These are phyloP conservation scores for Takifugu rubripes DNA, from an alignment of 2,797 vertebrate genomes.

Conservation along the genomic window DNA sequence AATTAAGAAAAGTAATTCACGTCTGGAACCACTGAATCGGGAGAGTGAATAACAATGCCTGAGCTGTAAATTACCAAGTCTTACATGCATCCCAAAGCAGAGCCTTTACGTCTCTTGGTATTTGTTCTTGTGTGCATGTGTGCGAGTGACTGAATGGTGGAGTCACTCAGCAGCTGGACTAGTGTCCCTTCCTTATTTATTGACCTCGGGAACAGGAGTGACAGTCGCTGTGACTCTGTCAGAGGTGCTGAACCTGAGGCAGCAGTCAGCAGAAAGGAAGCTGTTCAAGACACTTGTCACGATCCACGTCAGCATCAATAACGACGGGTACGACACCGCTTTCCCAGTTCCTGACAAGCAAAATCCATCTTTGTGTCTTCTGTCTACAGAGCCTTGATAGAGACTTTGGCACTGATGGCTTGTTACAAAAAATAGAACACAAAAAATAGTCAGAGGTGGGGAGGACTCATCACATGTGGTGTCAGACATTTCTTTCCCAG, in stretches of 20 bases:
- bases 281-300: conserved; percentile 18
- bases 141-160: conserved; percentile 18
- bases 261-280: conserved; percentile 25
- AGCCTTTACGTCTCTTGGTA: background rate
- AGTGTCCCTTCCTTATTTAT: conserved; percentile 44
- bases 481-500: background rate
- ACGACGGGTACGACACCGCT: conserved; percentile 4
- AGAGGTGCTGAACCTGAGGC: conserved; percentile 52
- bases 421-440: background rate
- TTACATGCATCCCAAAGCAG: background rate
- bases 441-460: background rate
- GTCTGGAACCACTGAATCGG: background rate
- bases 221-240: conserved; percentile 40
- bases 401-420: background rate
- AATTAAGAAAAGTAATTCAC: background rate
- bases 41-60: background rate
- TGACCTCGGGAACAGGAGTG: conserved; percentile 39
- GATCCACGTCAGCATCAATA: conserved; percentile 26
- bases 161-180: conserved; percentile 39
- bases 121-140: conserved; percentile 3
- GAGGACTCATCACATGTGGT: background rate
- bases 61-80: conserved; percentile 1
- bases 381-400: background rate
- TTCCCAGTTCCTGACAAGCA: background rate
- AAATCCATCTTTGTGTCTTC: conserved; percentile 1